Percentiles rank a stretch among this genome's conserved stretches.
phyloP scores from a whole-genome alignment of 2,888 invertebrate species.

The Oscheius onirici region DNA sequence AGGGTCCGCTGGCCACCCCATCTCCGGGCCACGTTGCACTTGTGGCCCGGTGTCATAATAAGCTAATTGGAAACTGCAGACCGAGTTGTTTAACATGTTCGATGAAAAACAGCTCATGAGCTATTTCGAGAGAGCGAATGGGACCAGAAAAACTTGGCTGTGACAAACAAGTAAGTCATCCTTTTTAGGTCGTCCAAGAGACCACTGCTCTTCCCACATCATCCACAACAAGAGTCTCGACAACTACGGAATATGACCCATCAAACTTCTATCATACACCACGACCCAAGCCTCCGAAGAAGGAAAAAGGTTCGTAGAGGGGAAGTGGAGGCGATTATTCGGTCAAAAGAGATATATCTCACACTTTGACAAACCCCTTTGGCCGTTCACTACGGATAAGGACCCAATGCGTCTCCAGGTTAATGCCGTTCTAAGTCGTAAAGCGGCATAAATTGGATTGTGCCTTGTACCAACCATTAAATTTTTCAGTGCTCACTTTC shows the following conservation, averaged over 20 bases:
- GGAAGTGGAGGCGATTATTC: constrained; percentile 8
- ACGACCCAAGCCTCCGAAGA: constrained; percentile 47
- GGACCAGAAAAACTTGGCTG: too few relatives aligned
- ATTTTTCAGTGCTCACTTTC: constrained; percentile 67
- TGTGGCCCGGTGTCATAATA: constrained; percentile 7
- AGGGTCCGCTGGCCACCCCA: not conserved
- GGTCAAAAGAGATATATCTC: constrained; percentile 8
- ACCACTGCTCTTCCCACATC: not conserved
- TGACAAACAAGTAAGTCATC: too few relatives aligned
- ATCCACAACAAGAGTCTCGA: constrained; percentile 17
- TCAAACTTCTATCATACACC: constrained; percentile 54
- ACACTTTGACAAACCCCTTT: not conserved
- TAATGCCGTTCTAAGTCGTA: not conserved
- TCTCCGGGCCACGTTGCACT: not conserved
- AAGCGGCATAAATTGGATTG: constrained; percentile 1
- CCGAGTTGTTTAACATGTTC: not conserved
- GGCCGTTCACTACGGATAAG: not conserved
- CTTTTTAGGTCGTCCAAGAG: not conserved
- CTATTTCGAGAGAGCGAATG: constrained; percentile 2
- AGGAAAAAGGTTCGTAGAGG: constrained; percentile 46
- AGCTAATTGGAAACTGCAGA: constrained; percentile 14
- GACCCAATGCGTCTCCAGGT: not conserved
- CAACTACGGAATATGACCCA: constrained; percentile 52
- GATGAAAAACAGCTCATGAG: constrained; percentile 19
- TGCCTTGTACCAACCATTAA: not conserved